Evolutionary conservation across 2,113 vertebrate species (phyloP).

Genomic region (Tyrannus savana): DNA sequence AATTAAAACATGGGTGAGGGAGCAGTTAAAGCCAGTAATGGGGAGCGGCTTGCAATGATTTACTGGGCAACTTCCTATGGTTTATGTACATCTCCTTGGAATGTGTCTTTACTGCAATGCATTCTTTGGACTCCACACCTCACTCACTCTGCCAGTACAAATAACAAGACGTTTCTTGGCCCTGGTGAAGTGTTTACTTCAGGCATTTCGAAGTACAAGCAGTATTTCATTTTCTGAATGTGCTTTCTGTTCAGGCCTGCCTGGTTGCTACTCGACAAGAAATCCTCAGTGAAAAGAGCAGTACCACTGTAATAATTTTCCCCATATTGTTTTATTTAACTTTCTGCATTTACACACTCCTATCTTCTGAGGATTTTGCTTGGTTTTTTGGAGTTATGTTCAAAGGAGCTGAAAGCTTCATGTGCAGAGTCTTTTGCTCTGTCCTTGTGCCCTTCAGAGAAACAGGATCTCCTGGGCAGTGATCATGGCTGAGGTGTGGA

Average conservation of each 20-base stretch:
- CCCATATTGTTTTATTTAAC: neutral
- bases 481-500: neutral
- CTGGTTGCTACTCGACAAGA: neutral
- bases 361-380: neutral
- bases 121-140: neutral
- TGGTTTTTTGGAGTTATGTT: neutral
- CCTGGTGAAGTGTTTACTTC: slow-evolving; percentile 16
- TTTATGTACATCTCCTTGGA: neutral
- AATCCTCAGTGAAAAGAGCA: neutral
- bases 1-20: neutral
- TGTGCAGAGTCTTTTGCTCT: neutral
- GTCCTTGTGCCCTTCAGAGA: neutral
- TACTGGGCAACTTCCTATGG: neutral
- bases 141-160: neutral
- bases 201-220: neutral
- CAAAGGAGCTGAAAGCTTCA: neutral
- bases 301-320: neutral
- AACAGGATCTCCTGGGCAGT: neutral
- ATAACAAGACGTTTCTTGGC: neutral
- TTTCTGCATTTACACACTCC: neutral
- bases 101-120: neutral
- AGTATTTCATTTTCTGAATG: neutral
- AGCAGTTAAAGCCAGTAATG: neutral
- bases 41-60: neutral
- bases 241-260: neutral